Conservation (phyloP, 2,888 invertebrate species). For the Oscheius sp. region DNA sequence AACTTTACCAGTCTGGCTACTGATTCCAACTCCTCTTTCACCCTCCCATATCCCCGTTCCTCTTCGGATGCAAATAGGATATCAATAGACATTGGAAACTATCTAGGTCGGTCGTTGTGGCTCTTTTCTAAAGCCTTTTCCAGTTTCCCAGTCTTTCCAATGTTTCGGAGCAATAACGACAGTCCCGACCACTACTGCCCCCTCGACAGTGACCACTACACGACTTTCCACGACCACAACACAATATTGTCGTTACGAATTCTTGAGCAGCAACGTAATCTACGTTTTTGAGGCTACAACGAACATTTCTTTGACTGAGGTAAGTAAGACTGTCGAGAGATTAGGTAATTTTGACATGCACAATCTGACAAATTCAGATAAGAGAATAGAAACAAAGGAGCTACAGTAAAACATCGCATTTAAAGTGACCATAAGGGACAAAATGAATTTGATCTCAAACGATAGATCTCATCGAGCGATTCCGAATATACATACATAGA, state of each 20-base stretch:
- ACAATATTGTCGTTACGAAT: neutral
- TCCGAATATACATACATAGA: too few species aligned
- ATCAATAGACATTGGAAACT: neutral
- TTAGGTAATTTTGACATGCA: neutral
- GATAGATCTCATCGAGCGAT: too few species aligned
- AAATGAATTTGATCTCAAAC: neutral
- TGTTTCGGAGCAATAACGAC: conserved; percentile 13
- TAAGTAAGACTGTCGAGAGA: neutral
- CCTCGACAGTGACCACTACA: neutral
- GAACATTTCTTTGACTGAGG: too few species aligned
- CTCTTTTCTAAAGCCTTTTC: neutral
- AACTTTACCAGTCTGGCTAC: conserved; percentile 16
- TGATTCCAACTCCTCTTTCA: conserved; percentile 9
- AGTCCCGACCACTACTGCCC: neutral
- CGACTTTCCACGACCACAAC: neutral
- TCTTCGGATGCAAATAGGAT: neutral
- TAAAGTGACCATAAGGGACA: neutral
- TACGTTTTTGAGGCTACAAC: conserved; percentile 12
- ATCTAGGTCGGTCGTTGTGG: neutral
- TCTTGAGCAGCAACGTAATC: neutral
- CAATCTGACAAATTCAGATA: neutral
- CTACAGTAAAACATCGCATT: neutral
- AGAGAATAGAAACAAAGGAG: neutral
- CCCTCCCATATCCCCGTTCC: neutral
- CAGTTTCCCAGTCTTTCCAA: conserved; percentile 9